phyloP scores from a whole-genome alignment of 2,113 vertebrate genomes.

The Ahaetulla prasina region DNA sequence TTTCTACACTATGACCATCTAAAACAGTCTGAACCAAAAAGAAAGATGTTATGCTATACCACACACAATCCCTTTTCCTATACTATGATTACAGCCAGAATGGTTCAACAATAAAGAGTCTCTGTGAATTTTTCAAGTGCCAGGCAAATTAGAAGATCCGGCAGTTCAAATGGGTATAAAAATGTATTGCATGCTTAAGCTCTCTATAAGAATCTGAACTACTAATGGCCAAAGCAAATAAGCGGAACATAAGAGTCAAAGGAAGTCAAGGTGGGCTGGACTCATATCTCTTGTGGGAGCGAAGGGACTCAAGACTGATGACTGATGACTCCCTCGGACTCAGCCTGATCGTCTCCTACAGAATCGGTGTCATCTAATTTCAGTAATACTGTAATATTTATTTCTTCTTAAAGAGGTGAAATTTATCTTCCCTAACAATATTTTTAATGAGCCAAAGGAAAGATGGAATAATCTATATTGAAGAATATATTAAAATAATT shows the following conservation, averaged over 20 bases:
- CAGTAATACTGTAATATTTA: background rate
- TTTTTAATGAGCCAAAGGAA: too few species aligned
- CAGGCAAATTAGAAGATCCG: background rate
- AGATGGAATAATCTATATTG: background rate
- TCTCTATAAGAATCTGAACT: background rate
- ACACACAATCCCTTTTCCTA: background rate
- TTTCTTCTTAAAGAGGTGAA: background rate
- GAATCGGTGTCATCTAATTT: background rate
- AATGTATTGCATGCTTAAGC: background rate
- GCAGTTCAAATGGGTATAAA: background rate
- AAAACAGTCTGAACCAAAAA: background rate
- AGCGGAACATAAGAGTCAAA: background rate
- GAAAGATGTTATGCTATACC: background rate
- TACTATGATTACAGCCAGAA: background rate
- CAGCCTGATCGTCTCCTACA: background rate
- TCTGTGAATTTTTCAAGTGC: background rate
- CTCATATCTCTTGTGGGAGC: background rate
- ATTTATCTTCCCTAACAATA: background rate
- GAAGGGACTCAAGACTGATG: background rate
- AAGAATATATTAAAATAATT: background rate
- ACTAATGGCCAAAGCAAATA: background rate
- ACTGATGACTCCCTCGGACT: background rate
- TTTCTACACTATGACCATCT: background rate
- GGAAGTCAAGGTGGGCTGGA: background rate
- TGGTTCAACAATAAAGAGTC: background rate